A percentile compares a stretch with the other conserved stretches of the same genome.
phyloP scores from a whole-genome alignment of 2,113 vertebrate genomes.

The Pterocles burchelli region DNA sequence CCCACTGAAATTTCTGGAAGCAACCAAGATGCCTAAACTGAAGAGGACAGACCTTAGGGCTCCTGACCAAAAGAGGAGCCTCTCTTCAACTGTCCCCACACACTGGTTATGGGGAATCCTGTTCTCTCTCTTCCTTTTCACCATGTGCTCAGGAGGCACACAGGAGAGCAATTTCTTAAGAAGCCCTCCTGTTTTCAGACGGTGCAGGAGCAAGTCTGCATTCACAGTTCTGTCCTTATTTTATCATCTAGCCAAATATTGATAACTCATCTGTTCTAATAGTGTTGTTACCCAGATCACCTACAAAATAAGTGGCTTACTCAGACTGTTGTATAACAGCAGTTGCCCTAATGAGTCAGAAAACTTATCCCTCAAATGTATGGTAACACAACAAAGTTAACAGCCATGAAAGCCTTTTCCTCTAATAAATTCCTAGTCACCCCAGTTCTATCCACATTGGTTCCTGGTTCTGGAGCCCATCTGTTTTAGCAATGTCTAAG shows the following conservation, averaged over 20 bases:
- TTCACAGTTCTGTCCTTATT: neutral
- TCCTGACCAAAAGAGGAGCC: neutral
- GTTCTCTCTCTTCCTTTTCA: neutral
- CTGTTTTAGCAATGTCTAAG: neutral
- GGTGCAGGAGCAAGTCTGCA: neutral
- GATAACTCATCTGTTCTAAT: neutral
- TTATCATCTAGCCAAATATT: neutral
- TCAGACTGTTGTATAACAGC: neutral
- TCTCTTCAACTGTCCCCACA: neutral
- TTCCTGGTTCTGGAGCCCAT: neutral
- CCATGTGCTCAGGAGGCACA: accelerated
- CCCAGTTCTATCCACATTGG: neutral
- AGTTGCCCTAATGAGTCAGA: neutral
- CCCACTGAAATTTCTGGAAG: neutral
- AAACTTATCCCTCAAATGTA: neutral
- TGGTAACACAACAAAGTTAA: neutral
- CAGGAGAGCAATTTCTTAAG: neutral
- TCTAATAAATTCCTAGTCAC: neutral
- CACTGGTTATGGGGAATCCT: neutral
- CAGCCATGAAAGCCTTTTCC: neutral
- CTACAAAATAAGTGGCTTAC: neutral
- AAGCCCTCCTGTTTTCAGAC: neutral
- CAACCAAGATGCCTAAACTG: neutral
- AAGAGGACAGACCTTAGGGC: neutral
- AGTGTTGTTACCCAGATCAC: neutral